Evolutionary conservation across 1,140 invertebrate genomes (phyloP).

Genomic region (Proctacanthus coquilletti): DNA sequence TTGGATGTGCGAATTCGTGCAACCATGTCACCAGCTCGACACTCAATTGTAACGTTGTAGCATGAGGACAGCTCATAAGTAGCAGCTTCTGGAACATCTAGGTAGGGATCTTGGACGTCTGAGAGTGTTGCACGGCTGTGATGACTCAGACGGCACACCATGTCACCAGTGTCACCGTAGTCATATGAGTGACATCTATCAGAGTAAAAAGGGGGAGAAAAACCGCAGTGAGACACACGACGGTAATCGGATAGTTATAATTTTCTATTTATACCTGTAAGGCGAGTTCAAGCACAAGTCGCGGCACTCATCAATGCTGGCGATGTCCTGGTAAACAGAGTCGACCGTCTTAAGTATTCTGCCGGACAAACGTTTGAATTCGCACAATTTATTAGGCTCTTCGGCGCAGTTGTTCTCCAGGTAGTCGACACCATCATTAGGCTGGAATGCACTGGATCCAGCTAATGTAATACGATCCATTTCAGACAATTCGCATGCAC

Average conservation of each 20-base stretch:
- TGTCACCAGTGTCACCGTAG: conserved; percentile 81
- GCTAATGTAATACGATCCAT: conserved; percentile 79
- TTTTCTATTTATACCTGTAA: conserved; percentile 33
- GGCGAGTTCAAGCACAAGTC: conserved; percentile 78
- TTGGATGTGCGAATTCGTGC: conserved; percentile 82
- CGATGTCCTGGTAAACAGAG: conserved; percentile 80
- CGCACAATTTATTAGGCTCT: conserved; percentile 78
- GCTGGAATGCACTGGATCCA: conserved; percentile 55
- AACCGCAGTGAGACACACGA: neutral
- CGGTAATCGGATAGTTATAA: too few species aligned
- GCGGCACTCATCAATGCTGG: conserved; percentile 69
- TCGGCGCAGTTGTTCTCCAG: conserved; percentile 83
- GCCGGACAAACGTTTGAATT: conserved; percentile 77
- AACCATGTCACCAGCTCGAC: conserved; percentile 81
- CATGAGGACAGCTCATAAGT: conserved; percentile 87
- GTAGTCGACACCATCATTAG: conserved; percentile 59
- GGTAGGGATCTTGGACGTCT: conserved; percentile 79
- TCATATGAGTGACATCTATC: conserved; percentile 82
- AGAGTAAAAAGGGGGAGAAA: neutral
- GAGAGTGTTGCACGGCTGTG: conserved; percentile 74
- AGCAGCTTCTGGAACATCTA: conserved; percentile 73
- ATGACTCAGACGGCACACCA: conserved; percentile 82
- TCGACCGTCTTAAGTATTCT: conserved; percentile 87
- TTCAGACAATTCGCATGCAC: conserved; percentile 72
- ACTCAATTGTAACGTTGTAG: conserved; percentile 89